Base-by-base conservation (phyloP, 2,888 invertebrate genomes). In the Pachymerium ferrugineum region DNA sequence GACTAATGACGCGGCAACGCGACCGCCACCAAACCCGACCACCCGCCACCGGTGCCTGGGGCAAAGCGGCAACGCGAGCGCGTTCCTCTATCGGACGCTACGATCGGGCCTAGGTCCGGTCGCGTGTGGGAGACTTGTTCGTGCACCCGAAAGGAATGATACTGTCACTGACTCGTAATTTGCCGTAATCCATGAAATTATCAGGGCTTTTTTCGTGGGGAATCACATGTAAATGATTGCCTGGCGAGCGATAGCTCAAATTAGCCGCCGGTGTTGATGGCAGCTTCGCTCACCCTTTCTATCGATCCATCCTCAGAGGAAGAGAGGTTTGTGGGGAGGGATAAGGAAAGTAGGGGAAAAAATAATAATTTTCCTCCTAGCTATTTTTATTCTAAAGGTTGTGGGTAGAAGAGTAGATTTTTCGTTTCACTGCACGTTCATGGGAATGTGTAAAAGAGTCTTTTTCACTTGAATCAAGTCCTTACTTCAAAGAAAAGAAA, bases 141-240 rank as follows among this genome's bases (percentile, higher is more conserved):
- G 38, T 38, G 38, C 35, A 22, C 71, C 71, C 31, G 38, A 69
- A 30, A 69, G 33, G 70, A 31, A 38, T 30, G 72, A 72, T 72
- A 72, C 72, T 72, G 72, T 72, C 72, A 72, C 72, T 72, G 72
- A 16, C 72, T 54, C 72, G 72, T 72, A 72, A 72, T 72, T 72
- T 72, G 72, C 72, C 72, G 72, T 72, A 72, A 72, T 72, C 72
- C 72, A 72, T 62, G 72, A 72, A 72, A 72, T 72, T 72, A 72
- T 72, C 72, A 72, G 47, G 29, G 29, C 38, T 71, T 71, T 38
- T 38, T 38, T 38, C 38, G 33, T 28, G 72, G 28, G 28, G 47
- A 72, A 72, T 72, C 72, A 54, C 72, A 72, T 72, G 72, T 72
- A 72, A 72, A 72, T 72, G 72, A 72, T 72, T 72, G 54, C 72